A percentile compares a stretch with the other conserved stretches of the same genome.
Evolutionary conservation across 2,113 vertebrate genomes (phyloP).

Genomic region (Pelodiscus sinensis): DNA sequence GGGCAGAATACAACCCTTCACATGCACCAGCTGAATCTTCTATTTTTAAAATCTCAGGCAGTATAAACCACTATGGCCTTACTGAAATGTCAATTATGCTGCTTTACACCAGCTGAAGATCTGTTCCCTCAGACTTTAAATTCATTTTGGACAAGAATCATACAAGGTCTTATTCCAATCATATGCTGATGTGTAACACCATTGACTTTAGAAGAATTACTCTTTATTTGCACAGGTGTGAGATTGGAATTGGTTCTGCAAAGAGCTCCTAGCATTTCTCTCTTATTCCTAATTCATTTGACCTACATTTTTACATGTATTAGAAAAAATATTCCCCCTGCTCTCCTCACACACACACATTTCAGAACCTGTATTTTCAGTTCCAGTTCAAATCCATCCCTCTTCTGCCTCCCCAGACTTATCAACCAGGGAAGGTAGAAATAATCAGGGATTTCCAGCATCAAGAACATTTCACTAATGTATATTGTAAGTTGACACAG

Average conservation of each 20-base stretch:
- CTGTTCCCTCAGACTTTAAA: neutral
- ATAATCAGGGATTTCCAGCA: neutral
- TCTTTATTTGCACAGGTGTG: conserved; percentile 68
- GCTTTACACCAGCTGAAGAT: conserved; percentile 39
- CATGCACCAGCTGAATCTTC: conserved; percentile 39
- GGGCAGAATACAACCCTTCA: neutral
- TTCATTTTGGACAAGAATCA: conserved; percentile 66
- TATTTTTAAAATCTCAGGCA: conserved; percentile 19
- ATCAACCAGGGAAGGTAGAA: neutral
- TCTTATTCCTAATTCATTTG: conserved; percentile 53
- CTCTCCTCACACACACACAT: neutral
- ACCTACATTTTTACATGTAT: conserved; percentile 68
- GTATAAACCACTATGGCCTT: conserved; percentile 32
- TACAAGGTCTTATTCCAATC: conserved; percentile 60
- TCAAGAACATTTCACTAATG: neutral
- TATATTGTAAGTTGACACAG: neutral
- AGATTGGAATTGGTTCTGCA: conserved; percentile 71
- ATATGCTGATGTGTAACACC: conserved; percentile 57
- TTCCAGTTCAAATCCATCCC: neutral
- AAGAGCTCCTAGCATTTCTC: conserved; percentile 51
- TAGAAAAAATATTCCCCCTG: conserved; percentile 18
- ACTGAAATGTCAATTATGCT: conserved; percentile 63
- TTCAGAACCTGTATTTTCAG: conserved; percentile 12
- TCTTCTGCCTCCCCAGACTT: neutral
- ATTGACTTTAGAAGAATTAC: conserved; percentile 46